Base-by-base conservation (phyloP, 2,888 invertebrate genomes). In the Cabera pusaria region DNA sequence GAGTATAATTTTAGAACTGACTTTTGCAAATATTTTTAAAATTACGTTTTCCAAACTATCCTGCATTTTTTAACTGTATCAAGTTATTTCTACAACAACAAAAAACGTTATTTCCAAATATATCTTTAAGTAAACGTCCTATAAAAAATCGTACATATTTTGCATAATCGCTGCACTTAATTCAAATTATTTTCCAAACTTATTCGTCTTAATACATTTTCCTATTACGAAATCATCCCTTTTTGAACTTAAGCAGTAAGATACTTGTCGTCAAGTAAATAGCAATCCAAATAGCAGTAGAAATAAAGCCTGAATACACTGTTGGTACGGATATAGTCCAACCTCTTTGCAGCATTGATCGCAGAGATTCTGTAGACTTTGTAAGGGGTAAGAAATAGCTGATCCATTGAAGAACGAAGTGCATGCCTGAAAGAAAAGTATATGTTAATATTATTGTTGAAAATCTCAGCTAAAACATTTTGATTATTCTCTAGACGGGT, bases 321-420 rank as follows among this genome's bases (percentile, higher is more conserved):
- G 91, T 86, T 0, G 94, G 92, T 23, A 92, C 86, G 0, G 82
- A 63, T 3, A 97, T 91, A 2, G 86, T 78, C 97, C 97, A 97
- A 1, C 97, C 97, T 54, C 95, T 90, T 28, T 95, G 95, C 18
- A 97, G 76, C 72, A 97, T 94, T 1, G 94, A 93, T n/a, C 97
- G 90, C 49, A 98, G 85, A 1, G 96, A 94, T 59, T 97, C 97
- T 0, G 97, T 97, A 0, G 96, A 95, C 58, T 95, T 93, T 0
- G 98, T 98, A 7, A 97, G 87, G 0, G 98, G 98, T 8, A 98
- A 89, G 22, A 95, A 82, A 55, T 90, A 93, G 53, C 96, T 94
- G 22, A 96, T 67, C 67, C 92, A 92, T 67, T 92, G 92, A 2
- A 97, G 84, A 21, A 93, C 60, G 0, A 90, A 79, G 66, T 96